Conservation (phyloP, 1,140 invertebrate species). For the Spodoptera frugiperda region DNA sequence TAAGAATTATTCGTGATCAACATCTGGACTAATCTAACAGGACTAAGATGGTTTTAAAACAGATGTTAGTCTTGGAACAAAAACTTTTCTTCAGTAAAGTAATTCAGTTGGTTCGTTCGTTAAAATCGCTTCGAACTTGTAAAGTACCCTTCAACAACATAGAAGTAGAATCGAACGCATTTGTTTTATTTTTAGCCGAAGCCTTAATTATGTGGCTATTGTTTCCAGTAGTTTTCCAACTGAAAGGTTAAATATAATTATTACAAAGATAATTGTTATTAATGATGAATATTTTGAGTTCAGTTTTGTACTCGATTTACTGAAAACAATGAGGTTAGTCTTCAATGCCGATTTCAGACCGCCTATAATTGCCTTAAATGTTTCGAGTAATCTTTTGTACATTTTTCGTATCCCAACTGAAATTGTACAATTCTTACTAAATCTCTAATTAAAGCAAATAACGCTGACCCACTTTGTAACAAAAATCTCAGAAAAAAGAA, state of each 20-base stretch:
- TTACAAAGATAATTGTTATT: not conserved
- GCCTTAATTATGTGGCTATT: constrained; percentile 9
- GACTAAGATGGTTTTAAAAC: too few species aligned
- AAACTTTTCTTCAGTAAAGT: not conserved
- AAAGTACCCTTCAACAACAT: not conserved
- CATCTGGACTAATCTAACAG: too few species aligned
- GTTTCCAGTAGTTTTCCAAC: not conserved
- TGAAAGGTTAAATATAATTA: constrained; percentile 11
- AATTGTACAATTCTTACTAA: not conserved
- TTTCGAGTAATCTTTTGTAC: not conserved
- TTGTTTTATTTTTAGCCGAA: constrained; percentile 1
- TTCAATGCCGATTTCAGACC: too few species aligned
- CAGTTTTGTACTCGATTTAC: not conserved
- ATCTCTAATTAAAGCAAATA: constrained; percentile 24
- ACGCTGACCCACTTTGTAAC: not conserved
- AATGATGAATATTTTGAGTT: constrained; percentile 1
- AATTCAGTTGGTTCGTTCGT: not conserved
- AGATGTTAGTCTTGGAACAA: too few species aligned
- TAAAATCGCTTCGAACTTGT: not conserved
- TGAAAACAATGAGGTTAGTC: too few species aligned
- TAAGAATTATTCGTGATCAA: too few species aligned
- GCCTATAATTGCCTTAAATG: too few species aligned
- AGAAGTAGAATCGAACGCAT: not conserved
- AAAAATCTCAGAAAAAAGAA: not conserved
- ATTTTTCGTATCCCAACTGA: not conserved